These are phyloP conservation scores for Anastrepha ludens DNA, from an alignment of 1,140 invertebrate species.

Conservation along the genomic window DNA sequence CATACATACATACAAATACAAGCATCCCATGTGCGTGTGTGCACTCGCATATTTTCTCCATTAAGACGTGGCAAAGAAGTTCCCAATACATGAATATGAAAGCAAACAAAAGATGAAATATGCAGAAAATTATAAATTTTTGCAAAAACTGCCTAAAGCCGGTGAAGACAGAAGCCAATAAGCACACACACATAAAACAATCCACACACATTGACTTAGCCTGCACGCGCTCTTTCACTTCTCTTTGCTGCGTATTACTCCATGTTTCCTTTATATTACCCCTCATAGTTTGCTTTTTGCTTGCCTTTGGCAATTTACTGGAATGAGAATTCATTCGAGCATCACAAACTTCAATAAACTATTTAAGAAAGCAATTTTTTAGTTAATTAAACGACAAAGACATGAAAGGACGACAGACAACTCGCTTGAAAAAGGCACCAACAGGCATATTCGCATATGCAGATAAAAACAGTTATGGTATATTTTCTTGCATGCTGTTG, in stretches of 20 bases:
- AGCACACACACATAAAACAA: not conserved
- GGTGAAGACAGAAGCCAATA: not conserved
- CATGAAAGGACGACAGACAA: constrained; percentile 58
- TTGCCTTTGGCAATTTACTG: not conserved
- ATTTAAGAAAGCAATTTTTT: constrained; percentile 71
- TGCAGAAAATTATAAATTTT: not conserved
- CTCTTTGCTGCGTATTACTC: not conserved
- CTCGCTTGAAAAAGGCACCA: not conserved
- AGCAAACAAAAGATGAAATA: not conserved
- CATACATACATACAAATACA: no score
- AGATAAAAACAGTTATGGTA: no score
- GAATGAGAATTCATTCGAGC: constrained; percentile 49
- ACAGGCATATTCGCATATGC: not conserved
- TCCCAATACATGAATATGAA: not conserved
- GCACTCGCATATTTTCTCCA: no score
- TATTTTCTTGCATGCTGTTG: no score
- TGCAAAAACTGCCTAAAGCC: constrained; percentile 3
- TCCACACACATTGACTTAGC: not conserved
- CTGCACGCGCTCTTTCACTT: not conserved
- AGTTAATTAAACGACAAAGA: constrained; percentile 73
- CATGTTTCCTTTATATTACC: constrained; percentile 19
- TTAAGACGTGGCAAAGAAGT: no score
- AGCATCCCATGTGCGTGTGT: no score
- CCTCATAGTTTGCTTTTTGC: not conserved
- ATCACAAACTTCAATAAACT: constrained; percentile 37